Evolutionary conservation across 2,113 vertebrate species (phyloP).

Genomic region (Solea senegalensis): DNA sequence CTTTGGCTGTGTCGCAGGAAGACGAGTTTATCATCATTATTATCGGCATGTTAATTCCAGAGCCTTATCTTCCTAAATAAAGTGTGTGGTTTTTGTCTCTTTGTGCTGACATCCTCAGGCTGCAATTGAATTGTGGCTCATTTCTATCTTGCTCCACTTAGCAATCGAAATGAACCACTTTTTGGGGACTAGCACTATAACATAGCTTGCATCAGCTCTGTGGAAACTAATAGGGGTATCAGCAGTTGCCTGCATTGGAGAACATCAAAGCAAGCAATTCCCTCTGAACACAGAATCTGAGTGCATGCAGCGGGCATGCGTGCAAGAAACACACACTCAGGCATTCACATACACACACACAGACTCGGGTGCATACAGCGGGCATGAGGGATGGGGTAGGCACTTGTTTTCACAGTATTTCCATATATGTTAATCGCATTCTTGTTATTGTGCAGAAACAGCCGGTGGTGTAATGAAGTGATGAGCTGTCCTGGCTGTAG

Average conservation of each 20-base stretch:
- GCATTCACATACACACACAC: conserved; percentile 8
- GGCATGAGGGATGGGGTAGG: conserved; percentile 66
- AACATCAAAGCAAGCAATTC: conserved; percentile 82
- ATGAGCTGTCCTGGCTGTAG: conserved; percentile 58
- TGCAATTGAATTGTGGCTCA: conserved; percentile 57
- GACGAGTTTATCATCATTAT: conserved; percentile 55
- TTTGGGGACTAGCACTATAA: conserved; percentile 47
- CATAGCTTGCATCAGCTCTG: conserved; percentile 74
- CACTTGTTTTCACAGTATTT: conserved; percentile 74
- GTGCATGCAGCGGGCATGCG: conserved; percentile 76
- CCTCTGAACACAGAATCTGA: conserved; percentile 73
- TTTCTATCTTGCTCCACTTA: conserved; percentile 55
- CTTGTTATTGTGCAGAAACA: conserved; percentile 74
- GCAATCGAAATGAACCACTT: conserved; percentile 43
- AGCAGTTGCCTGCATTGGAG: conserved; percentile 75
- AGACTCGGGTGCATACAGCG: conserved; percentile 71
- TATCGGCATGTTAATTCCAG: conserved; percentile 65
- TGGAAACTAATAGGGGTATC: conserved; percentile 81
- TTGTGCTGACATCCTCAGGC: conserved; percentile 74
- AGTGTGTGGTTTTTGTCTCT: conserved; percentile 71
- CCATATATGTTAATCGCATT: conserved; percentile 79
- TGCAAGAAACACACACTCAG: conserved; percentile 5
- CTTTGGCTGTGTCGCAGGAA: conserved; percentile 45
- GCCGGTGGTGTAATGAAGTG: conserved; percentile 58
- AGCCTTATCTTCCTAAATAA: conserved; percentile 75